Base-by-base conservation (phyloP, 2,797 vertebrate genomes). In the Notoglanidium macrostoma region DNA sequence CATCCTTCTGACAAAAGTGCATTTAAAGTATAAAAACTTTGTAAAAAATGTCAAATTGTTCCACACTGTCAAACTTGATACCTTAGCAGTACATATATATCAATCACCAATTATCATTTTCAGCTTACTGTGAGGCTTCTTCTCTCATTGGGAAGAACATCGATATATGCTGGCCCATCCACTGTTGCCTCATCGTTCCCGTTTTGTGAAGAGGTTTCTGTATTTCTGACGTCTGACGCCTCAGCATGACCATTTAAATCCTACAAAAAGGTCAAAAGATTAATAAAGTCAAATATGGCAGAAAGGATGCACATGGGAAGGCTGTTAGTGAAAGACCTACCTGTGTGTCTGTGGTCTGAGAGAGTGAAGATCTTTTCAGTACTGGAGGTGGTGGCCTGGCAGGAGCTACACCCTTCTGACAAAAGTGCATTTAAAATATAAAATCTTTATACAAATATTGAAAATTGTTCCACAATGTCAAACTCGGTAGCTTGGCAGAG, bases 1-100 rank as follows among this genome's bases (percentile, higher is more conserved):
- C 76, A 85, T 15, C 14, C 70, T 85, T 15, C 49, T 81, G 77
- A 88, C 68, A 85, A 57, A 67, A 57, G 51, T 32, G n/a, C 26
- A 68, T n/a, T 76, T 4, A 19, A 57, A 1, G 61, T 59, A 59
- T 29, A 74, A 77, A 65, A 77, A 35, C 35, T 63, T 29, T 26
- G 35, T 55, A 59, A 3, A 44, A 63, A 87, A 54, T 17, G 10
- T 7, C 32, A 51, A 32, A 35, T 17, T 23, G 5, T 6, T 35
- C 26, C 2, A 3, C 0, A 32, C 15, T 26, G 40, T 67, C 15
- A 57, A 57, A 17, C 15, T 32, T 8, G 14, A 67, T 88, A 88
- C 87, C 87, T 85, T 61, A 17, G 10, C 23, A n/a, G n/a, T n/a
- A n/a, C n/a, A n/a, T n/a, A n/a, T n/a, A n/a, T n/a, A n/a, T n/a